A percentile compares a stretch with the other conserved stretches of the same genome.
Evolutionary conservation across 2,113 vertebrate genomes (phyloP).

Genomic region (Phodopus roborovskii): DNA sequence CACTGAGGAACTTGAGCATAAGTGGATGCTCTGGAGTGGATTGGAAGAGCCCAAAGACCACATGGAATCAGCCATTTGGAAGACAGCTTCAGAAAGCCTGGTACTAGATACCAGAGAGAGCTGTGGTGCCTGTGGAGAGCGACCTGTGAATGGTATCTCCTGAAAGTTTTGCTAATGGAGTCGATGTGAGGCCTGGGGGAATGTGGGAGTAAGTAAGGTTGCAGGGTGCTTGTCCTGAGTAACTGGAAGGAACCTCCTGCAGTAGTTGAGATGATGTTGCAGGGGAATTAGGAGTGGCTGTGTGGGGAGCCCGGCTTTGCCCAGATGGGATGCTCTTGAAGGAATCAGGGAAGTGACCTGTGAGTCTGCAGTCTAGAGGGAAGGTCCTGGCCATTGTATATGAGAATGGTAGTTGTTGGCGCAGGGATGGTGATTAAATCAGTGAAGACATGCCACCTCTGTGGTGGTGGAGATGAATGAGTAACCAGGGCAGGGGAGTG

Average conservation of each 20-base stretch:
- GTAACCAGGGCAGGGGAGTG: neutral
- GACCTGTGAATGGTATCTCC: neutral
- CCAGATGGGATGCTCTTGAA: neutral
- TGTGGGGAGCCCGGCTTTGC: neutral
- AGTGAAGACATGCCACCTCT: rapidly evolving
- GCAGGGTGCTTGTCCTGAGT: no score
- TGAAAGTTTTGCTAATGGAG: neutral
- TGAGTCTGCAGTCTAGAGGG: neutral
- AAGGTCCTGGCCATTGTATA: neutral
- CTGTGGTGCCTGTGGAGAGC: rapidly evolving
- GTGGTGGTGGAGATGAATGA: rapidly evolving
- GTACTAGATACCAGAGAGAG: neutral
- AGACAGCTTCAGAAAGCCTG: neutral
- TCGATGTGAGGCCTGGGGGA: neutral
- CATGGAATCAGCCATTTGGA: no score
- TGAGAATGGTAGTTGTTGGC: neutral
- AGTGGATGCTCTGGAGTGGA: neutral
- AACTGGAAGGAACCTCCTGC: neutral
- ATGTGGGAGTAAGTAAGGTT: neutral
- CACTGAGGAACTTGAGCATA: no score
- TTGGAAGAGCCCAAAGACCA: neutral
- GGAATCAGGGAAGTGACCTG: rapidly evolving
- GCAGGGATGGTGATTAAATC: neutral
- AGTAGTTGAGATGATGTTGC: no score
- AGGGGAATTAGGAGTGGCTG: rapidly evolving